Evolutionary conservation across 2,797 vertebrate genomes (phyloP).

Genomic region (Clarias fuscus): DNA sequence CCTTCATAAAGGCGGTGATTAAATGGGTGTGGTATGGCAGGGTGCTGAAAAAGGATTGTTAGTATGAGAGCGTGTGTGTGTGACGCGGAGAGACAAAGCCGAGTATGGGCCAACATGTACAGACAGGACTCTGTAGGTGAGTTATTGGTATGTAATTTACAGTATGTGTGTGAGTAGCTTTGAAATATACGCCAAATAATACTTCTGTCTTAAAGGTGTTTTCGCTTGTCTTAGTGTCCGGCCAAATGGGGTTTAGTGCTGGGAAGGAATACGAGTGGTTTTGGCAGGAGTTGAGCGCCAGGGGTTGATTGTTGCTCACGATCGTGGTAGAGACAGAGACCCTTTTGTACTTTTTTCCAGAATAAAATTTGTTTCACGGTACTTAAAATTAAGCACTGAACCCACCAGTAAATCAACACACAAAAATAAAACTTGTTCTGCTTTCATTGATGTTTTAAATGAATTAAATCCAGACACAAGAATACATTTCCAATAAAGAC

Average conservation of each 20-base stretch:
- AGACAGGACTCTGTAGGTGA: slow-evolving; percentile 13
- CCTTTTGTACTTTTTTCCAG: background rate
- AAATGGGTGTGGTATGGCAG: slow-evolving; percentile 1
- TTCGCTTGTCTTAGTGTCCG: background rate
- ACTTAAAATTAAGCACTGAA: background rate
- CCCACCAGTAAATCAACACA: background rate
- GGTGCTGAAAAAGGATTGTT: background rate
- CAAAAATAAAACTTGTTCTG: background rate
- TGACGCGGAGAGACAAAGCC: background rate
- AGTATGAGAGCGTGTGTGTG: background rate
- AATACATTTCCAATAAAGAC: background rate
- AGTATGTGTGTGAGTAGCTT: background rate
- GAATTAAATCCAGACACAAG: no score
- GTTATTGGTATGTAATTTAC: background rate
- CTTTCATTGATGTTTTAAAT: no score
- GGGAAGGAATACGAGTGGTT: background rate
- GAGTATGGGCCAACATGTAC: slow-evolving; percentile 19
- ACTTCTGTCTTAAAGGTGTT: background rate
- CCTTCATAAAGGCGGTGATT: background rate
- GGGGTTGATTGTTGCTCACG: background rate
- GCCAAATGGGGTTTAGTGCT: background rate
- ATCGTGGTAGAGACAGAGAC: background rate
- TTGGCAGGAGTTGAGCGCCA: background rate
- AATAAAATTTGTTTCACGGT: background rate
- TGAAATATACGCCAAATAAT: background rate